Evolutionary conservation across 2,113 vertebrate species (phyloP).

Genomic region (Pontoporia blainvillei): DNA sequence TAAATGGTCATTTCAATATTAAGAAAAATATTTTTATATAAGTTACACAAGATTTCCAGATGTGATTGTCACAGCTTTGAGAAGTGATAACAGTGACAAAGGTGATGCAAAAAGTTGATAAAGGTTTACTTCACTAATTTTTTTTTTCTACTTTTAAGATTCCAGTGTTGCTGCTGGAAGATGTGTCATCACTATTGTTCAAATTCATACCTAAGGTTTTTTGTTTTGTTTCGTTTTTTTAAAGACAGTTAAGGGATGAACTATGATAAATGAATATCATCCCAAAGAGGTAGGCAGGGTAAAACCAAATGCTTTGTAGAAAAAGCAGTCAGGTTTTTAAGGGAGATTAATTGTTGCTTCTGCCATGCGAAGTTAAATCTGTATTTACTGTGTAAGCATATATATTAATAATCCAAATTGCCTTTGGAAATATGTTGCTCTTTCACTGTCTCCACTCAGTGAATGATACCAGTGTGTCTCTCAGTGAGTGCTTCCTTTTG

Average conservation of each 20-base stretch:
- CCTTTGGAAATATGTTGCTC: slow-evolving; percentile 55
- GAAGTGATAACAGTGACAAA: not conserved
- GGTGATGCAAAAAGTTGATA: not conserved
- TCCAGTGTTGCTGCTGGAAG: not conserved
- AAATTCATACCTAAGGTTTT: not conserved
- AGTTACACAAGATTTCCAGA: not conserved
- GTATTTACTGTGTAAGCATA: not conserved
- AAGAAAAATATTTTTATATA: not conserved
- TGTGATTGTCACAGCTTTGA: not conserved
- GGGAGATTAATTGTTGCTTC: not conserved
- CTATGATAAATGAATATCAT: not conserved
- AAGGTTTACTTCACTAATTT: not conserved
- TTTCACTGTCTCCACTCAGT: slow-evolving; percentile 58
- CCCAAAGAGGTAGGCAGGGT: not conserved
- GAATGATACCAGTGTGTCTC: slow-evolving; percentile 47
- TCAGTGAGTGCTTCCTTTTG: slow-evolving; percentile 68
- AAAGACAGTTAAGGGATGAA: not conserved
- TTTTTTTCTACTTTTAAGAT: not conserved
- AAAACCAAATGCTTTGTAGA: not conserved
- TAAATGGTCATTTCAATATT: not conserved
- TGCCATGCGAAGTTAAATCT: not conserved
- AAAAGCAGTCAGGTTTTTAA: not conserved
- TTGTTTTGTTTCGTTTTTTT: not conserved
- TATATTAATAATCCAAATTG: not conserved
- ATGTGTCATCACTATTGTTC: not conserved